Conservation (phyloP, 2,888 invertebrate species). For the Hirtodrosophila duncani region DNA sequence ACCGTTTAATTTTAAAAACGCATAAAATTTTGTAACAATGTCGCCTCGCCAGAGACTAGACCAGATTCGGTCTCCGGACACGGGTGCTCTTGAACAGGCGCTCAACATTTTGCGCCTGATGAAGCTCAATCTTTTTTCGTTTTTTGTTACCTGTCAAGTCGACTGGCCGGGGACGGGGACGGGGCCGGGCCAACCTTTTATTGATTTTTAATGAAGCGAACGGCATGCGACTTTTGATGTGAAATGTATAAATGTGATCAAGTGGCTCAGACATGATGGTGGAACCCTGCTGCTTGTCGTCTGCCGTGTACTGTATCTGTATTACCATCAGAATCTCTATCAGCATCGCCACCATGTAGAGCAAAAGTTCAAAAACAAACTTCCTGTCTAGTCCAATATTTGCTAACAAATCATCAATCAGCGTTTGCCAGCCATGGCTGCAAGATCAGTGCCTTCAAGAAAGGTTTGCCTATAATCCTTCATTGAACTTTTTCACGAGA, state of each 20-base stretch:
- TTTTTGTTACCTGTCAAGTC: background rate
- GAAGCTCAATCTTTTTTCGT: background rate
- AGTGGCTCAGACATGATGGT: no score
- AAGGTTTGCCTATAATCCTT: constrained; percentile 10
- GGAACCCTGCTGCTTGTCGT: no score
- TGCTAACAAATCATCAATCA: constrained; percentile 67
- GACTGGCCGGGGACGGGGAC: constrained; percentile 23
- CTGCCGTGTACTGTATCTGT: no score
- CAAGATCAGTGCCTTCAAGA: constrained; percentile 36
- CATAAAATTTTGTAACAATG: constrained; percentile 72
- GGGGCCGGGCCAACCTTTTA: constrained; percentile 71
- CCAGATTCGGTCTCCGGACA: background rate
- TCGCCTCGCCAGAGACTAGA: constrained; percentile 34
- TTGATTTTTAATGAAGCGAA: constrained; percentile 76
- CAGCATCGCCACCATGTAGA: background rate
- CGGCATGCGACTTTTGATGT: constrained; percentile 52
- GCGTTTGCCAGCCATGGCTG: background rate
- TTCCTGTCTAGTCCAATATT: constrained; percentile 60
- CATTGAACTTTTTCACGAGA: background rate
- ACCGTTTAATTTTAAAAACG: constrained; percentile 73
- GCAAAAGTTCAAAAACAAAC: background rate
- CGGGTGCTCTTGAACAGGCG: background rate
- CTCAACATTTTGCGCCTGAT: constrained; percentile 56
- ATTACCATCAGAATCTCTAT: no score
- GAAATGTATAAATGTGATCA: constrained; percentile 34